These are phyloP conservation scores for Sitobion miscanthi DNA, from an alignment of 1,140 invertebrate species.

Conservation along the genomic window DNA sequence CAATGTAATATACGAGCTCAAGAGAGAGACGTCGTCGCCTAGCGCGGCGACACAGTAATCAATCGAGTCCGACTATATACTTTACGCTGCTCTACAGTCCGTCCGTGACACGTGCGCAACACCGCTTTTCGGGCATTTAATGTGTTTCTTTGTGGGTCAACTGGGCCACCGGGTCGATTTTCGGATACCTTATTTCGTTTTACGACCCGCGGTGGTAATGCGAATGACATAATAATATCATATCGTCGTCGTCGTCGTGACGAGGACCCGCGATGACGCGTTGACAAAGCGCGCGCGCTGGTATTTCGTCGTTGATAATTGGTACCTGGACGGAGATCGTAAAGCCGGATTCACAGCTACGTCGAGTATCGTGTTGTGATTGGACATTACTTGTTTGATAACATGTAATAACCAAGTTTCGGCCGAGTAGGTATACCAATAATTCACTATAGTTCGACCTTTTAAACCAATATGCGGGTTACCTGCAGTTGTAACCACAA, in stretches of 20 bases:
- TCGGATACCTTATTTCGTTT: too few species aligned
- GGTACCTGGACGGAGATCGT: neutral
- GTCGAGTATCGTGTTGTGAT: too few species aligned
- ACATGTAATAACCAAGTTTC: too few species aligned
- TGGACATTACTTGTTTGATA: too few species aligned
- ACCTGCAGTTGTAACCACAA: too few species aligned
- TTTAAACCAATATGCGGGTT: too few species aligned
- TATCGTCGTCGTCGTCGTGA: neutral
- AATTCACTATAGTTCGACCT: too few species aligned
- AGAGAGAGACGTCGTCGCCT: neutral
- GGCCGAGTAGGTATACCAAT: too few species aligned
- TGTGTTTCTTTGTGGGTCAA: neutral
- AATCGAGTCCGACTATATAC: neutral
- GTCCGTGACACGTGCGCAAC: neutral
- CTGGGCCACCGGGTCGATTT: neutral
- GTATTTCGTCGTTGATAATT: neutral
- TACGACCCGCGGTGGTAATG: neutral
- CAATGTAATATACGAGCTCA: neutral
- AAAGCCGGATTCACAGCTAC: neutral
- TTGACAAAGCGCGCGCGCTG: neutral
- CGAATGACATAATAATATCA: neutral
- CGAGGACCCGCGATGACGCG: neutral
- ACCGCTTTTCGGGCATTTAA: neutral
- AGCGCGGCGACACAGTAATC: neutral
- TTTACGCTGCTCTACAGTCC: neutral